Evolutionary conservation across 1,140 invertebrate species (phyloP), one percentile per base, ranked within the genome.

Genomic region (Macrobrachium nipponense): DNA sequence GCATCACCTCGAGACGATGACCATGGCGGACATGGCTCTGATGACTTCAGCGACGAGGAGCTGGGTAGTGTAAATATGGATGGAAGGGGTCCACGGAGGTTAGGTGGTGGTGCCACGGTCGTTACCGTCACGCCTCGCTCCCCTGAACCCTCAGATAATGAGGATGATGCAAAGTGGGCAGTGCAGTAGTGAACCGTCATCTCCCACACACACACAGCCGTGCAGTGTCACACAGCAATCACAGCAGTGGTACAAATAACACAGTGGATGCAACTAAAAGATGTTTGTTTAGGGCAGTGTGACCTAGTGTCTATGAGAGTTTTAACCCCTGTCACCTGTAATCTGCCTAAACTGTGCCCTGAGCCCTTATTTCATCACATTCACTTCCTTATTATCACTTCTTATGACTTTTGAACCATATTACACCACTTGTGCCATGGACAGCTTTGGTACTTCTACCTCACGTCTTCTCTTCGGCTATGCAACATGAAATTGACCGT

Each of bases 81-180:
- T 44, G 77, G 27, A 20, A 23, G 77, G 66, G 84, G 20, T 10
- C 44, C 84, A 7, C 76, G 77, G 10, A 79, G 79, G 44, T 51
- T 86, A 64, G 66, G 83, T 59, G 84, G 84, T n/a, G 84, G 84
- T 17, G 84, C 84, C 61, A 86, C 84, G 20, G 84, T 86, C n/a
- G 86, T 87, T 18, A 87, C 86, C 58, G 86, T 87, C 27, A 87
- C 73, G 43, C 86, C 86, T 15, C 80, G 86, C 75, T 87, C 81
- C 15, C 86, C 86, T 5, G 86, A 87, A 61, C 86, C 86, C 23
- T 87, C 86, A 17, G 81, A 87, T 76, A 82, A 75, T 59, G 86
- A 87, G 86, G 86, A 87, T 60, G 86, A 87, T 60, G 81, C 86
- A n/a, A 87, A 87, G 77, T 87, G 86, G 86, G 81, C 86, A 78